Conservation (phyloP, 2,797 vertebrate genomes). For the Acomys russatus region DNA sequence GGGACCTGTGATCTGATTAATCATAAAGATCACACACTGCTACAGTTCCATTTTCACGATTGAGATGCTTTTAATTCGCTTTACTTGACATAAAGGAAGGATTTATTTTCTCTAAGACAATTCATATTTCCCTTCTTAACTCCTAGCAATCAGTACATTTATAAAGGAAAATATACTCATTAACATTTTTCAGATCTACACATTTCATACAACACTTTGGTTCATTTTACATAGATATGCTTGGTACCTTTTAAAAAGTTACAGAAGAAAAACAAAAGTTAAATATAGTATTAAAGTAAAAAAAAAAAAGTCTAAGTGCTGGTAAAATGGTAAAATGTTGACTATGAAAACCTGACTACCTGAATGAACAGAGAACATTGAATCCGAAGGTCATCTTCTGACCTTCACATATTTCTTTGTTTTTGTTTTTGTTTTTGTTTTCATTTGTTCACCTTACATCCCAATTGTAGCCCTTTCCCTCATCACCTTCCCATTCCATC, state of each 20-base stretch:
- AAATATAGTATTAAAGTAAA: neutral
- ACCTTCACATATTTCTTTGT: neutral
- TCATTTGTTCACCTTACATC: no score
- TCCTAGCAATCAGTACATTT: neutral
- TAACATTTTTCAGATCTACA: slow-evolving; percentile 32
- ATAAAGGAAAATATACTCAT: neutral
- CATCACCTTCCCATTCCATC: no score
- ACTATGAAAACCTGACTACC: neutral
- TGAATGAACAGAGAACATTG: neutral
- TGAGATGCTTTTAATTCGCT: slow-evolving; percentile 14
- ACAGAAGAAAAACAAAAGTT: slow-evolving; percentile 44
- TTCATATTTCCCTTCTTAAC: neutral
- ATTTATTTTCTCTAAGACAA: neutral
- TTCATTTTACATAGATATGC: neutral
- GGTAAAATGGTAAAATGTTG: neutral
- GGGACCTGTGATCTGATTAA: neutral
- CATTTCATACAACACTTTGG: neutral
- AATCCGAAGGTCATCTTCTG: neutral
- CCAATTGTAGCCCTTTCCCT: no score
- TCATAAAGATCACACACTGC: neutral
- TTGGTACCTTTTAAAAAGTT: neutral
- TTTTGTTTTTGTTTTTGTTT: no score
- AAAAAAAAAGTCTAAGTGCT: neutral
- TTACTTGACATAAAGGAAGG: neutral
- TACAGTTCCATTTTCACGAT: slow-evolving; percentile 23